Evolutionary conservation across 1,140 invertebrate genomes (phyloP).

Genomic region (Nylanderia fulva): DNA sequence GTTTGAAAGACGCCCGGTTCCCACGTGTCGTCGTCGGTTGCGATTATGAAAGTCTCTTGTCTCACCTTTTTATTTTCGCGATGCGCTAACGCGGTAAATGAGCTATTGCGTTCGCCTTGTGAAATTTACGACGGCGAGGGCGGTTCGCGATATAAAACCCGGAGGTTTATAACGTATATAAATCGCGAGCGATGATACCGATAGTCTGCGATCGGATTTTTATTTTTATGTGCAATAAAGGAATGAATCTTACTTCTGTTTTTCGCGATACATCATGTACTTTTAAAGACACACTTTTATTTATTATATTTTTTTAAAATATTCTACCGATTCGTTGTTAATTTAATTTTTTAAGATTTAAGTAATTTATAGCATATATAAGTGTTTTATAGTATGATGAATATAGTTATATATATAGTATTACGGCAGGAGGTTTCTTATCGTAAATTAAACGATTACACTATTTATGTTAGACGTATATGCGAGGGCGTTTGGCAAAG

Average conservation of each 20-base stretch:
- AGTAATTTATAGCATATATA: not conserved
- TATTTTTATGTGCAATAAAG: not conserved
- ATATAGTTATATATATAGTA: not conserved
- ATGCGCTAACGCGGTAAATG: conserved; percentile 44
- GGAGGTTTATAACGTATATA: conserved; percentile 20
- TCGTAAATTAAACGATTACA: conserved; percentile 27
- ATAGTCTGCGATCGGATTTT: conserved; percentile 22
- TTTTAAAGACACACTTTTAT: not conserved
- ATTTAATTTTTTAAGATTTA: conserved; percentile 1
- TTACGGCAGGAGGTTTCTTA: not conserved
- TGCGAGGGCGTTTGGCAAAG: conserved; percentile 15
- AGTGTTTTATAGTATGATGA: not conserved
- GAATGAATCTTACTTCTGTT: not conserved
- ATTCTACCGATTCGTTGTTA: not conserved
- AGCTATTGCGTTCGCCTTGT: conserved; percentile 44
- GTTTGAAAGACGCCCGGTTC: conserved; percentile 27
- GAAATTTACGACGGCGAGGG: conserved; percentile 37
- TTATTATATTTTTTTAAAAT: not conserved
- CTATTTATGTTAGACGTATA: conserved; percentile 40
- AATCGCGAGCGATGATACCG: not conserved
- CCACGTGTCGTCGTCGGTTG: conserved; percentile 28
- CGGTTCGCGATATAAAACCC: conserved; percentile 3
- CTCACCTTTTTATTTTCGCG: conserved; percentile 39
- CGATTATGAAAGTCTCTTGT: conserved; percentile 41
- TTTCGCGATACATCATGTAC: not conserved